Evolutionary conservation across 2,888 invertebrate species (phyloP), one percentile per base, ranked within the genome.

Genomic region (Ypsolopha scabrella): DNA sequence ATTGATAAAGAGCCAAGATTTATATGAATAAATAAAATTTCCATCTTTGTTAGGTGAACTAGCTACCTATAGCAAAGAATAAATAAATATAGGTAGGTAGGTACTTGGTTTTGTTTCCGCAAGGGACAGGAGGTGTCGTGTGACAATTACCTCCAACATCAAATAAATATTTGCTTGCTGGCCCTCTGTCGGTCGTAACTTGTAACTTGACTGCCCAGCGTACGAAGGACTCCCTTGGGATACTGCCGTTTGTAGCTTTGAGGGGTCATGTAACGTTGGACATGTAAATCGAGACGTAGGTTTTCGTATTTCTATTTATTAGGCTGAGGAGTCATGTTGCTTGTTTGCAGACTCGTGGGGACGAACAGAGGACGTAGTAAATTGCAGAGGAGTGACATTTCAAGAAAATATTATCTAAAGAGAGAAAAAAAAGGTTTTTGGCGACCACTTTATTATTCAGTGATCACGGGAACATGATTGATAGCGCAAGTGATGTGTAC

Each of bases 131-230:
- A 41, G 64, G 57, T 76, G 72, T 83, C 83, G 61, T 67, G 65
- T 85, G 81, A 70, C 85, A 83, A 85, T 83, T 83, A 82, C 13
- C 37, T 47, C 37, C 34, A 11, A 73, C 70, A 68, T 78, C 80
- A 81, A 85, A 83, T 79, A 80, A 11, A 38, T 47, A 36, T 47
- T 47, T 47, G 36, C 81, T 81, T 80, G 81, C 77, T 70, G 72
- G 76, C 75, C 80, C 80, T 77, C 74, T 70, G 74, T 64, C 65
- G 78, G 64, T 69, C 78, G 81, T 81, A 73, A 81, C 71, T 68
- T 70, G 82, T 78, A 81, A 83, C 73, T 64, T 64, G 82, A 83
- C 66, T 68, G 9, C n/a, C 61, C 57, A 58, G 7, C n/a, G 6
- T 48, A 55, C 8, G 2, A 44, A 14, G 60, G 56, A 24, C 56